These are phyloP conservation scores for Prosopocoilus inquinatus DNA, from an alignment of 2,888 invertebrate species.

Conservation along the genomic window DNA sequence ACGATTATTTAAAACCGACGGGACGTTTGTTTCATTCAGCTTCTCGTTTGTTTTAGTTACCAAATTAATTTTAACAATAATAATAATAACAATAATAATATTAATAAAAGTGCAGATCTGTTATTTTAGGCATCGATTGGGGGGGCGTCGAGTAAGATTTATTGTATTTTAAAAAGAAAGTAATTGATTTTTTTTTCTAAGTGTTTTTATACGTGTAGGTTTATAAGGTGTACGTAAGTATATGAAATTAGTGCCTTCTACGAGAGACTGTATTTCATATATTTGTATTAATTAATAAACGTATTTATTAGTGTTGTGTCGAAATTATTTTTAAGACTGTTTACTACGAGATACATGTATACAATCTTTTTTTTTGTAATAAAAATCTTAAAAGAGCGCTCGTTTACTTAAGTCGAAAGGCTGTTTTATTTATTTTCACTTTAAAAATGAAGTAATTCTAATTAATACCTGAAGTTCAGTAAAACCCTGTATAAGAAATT, in stretches of 20 bases:
- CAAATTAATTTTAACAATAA: background rate
- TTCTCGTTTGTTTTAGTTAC: conserved; percentile 6
- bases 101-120: background rate
- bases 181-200: background rate
- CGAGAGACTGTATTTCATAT: conserved; percentile 9
- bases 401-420: too few relatives aligned
- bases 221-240: background rate
- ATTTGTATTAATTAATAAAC: background rate
- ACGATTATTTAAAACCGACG: background rate
- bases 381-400: too few relatives aligned
- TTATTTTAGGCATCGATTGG: background rate
- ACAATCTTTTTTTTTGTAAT: too few relatives aligned
- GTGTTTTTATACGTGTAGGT: background rate
- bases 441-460: too few relatives aligned
- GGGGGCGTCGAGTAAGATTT: background rate
- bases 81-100: too few relatives aligned
- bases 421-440: too few relatives aligned
- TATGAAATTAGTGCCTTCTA: conserved; percentile 7
- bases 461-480: too few relatives aligned
- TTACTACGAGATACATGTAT: background rate
- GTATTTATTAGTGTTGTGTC: conserved; percentile 4
- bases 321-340: conserved; percentile 1
- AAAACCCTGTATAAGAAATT: too few relatives aligned
- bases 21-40: background rate
- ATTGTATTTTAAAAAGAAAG: background rate